A percentile compares a stretch with the other conserved stretches of the same genome.
phyloP scores from a whole-genome alignment of 2,888 invertebrate genomes.

The Metopia argyrocephala region DNA sequence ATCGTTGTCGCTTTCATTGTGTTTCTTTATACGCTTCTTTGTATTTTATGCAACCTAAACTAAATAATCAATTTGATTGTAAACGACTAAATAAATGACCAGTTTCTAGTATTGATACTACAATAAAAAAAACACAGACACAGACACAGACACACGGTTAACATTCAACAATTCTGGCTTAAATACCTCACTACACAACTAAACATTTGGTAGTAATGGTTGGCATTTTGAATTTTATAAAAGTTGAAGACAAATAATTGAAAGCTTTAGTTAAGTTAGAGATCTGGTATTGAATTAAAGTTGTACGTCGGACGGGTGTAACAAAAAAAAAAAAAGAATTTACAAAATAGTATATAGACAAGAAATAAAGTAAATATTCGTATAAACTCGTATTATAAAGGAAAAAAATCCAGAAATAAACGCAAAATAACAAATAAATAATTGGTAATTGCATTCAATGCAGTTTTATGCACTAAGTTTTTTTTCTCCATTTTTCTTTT shows the following conservation, averaged over 20 bases:
- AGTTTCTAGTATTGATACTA: background rate
- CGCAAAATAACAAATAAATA: conserved; percentile 3
- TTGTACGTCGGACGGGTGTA: conserved; percentile 31
- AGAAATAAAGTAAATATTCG: background rate
- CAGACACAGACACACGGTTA: background rate
- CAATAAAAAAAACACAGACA: too few species aligned
- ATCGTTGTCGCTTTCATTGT: background rate
- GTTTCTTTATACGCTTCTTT: background rate
- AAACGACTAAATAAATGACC: background rate
- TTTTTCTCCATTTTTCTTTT: background rate
- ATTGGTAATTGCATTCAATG: conserved; percentile 46
- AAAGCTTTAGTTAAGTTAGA: conserved; percentile 55
- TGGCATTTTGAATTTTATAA: conserved; percentile 21
- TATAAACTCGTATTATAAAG: too few species aligned
- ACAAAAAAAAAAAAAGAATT: background rate
- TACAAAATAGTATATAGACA: background rate
- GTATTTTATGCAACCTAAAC: background rate
- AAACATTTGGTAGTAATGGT: background rate
- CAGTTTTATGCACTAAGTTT: conserved; percentile 4
- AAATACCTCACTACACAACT: background rate
- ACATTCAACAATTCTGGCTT: background rate
- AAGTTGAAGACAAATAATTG: conserved; percentile 22
- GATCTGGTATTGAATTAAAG: conserved; percentile 48
- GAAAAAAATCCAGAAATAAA: conserved; percentile 1
- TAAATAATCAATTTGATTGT: background rate